Evolutionary conservation across 2,113 vertebrate species (phyloP).

Genomic region (Hemiprocne comata): DNA sequence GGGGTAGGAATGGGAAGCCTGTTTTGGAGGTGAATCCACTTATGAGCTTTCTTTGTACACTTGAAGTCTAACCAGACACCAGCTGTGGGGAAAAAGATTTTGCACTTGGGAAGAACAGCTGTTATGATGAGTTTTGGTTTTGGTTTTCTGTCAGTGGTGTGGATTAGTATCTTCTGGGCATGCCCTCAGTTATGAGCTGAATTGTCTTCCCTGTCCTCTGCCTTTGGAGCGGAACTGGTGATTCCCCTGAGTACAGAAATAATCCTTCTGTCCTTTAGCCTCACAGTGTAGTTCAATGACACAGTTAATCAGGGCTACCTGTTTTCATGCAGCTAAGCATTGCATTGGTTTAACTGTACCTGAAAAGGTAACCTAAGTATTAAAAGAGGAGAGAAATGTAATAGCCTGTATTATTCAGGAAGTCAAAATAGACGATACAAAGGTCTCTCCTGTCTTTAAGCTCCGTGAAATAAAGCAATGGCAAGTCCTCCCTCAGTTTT

Average conservation of each 20-base stretch:
- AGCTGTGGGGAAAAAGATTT: neutral
- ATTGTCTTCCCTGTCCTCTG: neutral
- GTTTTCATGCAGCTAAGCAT: neutral
- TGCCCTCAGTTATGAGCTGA: neutral
- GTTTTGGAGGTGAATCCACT: neutral
- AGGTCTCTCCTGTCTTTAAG: neutral
- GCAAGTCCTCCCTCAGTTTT: neutral
- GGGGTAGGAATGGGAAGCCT: neutral
- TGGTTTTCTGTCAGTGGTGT: neutral
- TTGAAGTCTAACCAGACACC: neutral
- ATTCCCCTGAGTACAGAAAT: slow-evolving; percentile 23
- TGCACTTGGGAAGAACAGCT: neutral
- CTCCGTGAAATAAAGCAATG: neutral
- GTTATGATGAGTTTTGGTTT: neutral
- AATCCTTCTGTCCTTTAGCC: slow-evolving; percentile 37
- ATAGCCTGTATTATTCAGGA: slow-evolving; percentile 7
- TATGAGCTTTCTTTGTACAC: neutral
- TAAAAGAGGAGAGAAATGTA: slow-evolving; percentile 7
- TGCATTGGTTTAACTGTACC: slow-evolving; percentile 18
- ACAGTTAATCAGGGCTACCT: neutral
- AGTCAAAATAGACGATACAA: neutral
- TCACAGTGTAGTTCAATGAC: neutral
- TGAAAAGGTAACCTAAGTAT: slow-evolving; percentile 6
- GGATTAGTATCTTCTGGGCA: neutral
- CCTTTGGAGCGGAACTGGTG: slow-evolving; percentile 2